A percentile compares a stretch with the other conserved stretches of the same genome.
Evolutionary conservation across 2,113 vertebrate genomes (phyloP).

Genomic region (Sylvietta virens): DNA sequence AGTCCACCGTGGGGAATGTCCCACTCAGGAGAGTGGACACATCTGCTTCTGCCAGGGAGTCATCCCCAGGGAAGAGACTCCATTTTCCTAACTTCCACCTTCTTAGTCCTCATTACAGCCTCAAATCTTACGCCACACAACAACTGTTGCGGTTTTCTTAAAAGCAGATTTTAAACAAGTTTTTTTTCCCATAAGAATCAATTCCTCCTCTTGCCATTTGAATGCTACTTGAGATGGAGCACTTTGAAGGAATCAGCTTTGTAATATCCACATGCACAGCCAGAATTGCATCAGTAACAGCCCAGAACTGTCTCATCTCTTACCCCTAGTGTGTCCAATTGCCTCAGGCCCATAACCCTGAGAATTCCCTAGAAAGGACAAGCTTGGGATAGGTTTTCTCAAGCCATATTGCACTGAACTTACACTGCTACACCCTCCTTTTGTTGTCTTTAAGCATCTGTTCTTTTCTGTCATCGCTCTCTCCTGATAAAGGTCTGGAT

Average conservation of each 20-base stretch:
- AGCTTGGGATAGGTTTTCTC: neutral
- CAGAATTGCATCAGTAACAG: neutral
- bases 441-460: neutral
- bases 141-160: neutral
- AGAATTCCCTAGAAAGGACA: neutral
- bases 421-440: neutral
- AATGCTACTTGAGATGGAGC: neutral
- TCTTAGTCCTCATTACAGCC: neutral
- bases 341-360: neutral
- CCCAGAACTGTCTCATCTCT: neutral
- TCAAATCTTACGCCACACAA: neutral
- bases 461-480: neutral
- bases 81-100: neutral
- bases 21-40: neutral
- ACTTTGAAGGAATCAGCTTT: neutral
- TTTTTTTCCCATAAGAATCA: neutral
- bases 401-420: neutral
- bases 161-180: neutral
- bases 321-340: neutral
- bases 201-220: neutral
- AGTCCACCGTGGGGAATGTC: fast-evolving
- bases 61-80: neutral
- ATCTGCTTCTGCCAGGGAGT: neutral
- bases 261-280: neutral
- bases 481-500: neutral